Evolutionary conservation across 2,113 vertebrate genomes (phyloP), one percentile per base, ranked within the genome.

Genomic region (Pygoscelis antarcticus): DNA sequence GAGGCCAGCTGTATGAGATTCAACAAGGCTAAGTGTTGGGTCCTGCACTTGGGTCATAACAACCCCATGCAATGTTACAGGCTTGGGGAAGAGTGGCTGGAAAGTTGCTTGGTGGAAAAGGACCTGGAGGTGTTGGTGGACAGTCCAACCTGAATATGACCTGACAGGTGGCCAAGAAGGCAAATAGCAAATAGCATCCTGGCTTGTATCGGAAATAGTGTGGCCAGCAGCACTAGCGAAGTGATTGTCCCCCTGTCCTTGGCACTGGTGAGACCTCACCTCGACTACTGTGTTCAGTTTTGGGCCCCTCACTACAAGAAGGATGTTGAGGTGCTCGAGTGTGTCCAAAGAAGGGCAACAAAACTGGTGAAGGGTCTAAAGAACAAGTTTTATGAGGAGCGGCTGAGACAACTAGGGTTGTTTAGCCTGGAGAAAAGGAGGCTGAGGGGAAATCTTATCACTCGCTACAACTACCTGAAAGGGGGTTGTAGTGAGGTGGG

Each of bases 231-330:
- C 18, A 21, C 2, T 16, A 55, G 13, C 26, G 20, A 8, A 7
- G 13, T 9, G 44, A 46, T 46, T 46, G 17, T 46, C 44, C 17
- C 18, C 17, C 44, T 46, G 17, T 19, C 7, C 44, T 46, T 4
- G 18, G 44, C 18, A 18, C 44, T 46, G 44, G 44, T 46, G 18
- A 46, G 44, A 9, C 44, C 8, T 8, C 44, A 18, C 44, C 82
- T 72, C 0, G 0, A 44, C 7, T 42, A 0, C 12, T n/a, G 19
- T 11, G 23, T 23, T 42, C 46, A 51, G 46, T 10, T 72, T 61
- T 15, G 12, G 25, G 25, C 19, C 32, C 6, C 49, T 65, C 27
- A 14, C 26, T 51, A 13, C 30, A 36, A 12, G 30, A 57, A 34
- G 5, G 11, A 34, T 5, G 3, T 3, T 5, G 19, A 87, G 12